phyloP scores from a whole-genome alignment of 2,888 invertebrate genomes.

The Spicauda simplicius region DNA sequence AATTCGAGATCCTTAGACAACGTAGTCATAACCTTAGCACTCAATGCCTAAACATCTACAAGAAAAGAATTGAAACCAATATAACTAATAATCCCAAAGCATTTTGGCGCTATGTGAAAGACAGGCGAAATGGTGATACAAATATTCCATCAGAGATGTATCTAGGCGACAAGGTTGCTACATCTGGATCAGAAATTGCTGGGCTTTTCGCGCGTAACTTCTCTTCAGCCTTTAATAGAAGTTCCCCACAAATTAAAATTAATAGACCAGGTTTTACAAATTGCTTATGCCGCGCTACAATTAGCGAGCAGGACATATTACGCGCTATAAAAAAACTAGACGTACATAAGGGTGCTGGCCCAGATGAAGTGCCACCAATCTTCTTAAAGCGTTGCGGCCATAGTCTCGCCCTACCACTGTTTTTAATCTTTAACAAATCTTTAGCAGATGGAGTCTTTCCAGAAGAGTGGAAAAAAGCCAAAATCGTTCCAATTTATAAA shows the following conservation, averaged over 20 bases:
- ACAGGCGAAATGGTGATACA: not conserved
- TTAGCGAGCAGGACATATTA: not conserved
- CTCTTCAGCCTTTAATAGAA: conserved; percentile 1
- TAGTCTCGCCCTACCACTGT: conserved; percentile 17
- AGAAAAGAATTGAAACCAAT: not conserved
- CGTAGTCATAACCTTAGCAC: too few species aligned
- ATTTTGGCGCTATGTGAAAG: conserved; percentile 5
- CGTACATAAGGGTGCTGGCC: conserved; percentile 24
- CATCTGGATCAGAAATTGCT: conserved; percentile 1
- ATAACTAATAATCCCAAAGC: conserved; percentile 2
- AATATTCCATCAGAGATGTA: conserved; percentile 6
- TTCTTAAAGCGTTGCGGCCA: conserved; percentile 27
- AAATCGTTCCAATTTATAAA: conserved; percentile 27
- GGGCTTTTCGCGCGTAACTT: conserved; percentile 1
- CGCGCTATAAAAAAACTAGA: conserved; percentile 22
- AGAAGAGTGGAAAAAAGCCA: conserved; percentile 26
- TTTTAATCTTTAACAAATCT: conserved; percentile 27
- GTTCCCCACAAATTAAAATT: not conserved
- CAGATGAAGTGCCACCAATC: conserved; percentile 29
- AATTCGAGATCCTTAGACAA: too few species aligned
- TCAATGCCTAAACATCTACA: not conserved
- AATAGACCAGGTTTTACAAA: not conserved
- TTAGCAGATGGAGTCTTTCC: conserved; percentile 20
- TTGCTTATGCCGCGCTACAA: not conserved
- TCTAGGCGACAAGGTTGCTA: not conserved